Conservation (phyloP, 64 coral and sea anemone species). For the Trachythela sp. region DNA sequence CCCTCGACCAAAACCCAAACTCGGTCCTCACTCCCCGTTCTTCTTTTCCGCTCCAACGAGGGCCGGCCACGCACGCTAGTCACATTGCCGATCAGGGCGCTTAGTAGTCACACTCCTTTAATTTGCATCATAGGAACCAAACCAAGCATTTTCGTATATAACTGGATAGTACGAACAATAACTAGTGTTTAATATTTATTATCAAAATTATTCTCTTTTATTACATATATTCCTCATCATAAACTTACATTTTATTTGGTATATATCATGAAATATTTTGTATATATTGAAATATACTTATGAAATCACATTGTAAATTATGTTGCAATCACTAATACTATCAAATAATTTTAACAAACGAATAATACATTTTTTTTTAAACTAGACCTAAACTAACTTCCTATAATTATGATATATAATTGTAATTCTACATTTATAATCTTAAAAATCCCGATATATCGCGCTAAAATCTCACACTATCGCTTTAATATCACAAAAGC, state of each 20-base stretch:
- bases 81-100: too few species aligned
- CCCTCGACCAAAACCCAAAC: too few species aligned
- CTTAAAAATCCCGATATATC: background rate
- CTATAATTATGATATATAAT: background rate
- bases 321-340: background rate
- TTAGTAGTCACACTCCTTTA: too few species aligned
- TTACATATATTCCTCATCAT: slow-evolving; percentile 1
- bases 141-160: too few species aligned
- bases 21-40: too few species aligned
- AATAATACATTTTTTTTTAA: background rate
- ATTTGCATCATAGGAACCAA: too few species aligned
- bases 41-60: too few species aligned
- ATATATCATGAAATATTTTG: too few species aligned
- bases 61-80: too few species aligned
- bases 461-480: background rate
- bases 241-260: slow-evolving; percentile 2
- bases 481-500: background rate
- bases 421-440: background rate
- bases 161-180: too few species aligned
- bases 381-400: background rate
- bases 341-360: background rate
- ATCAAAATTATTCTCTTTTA: background rate
- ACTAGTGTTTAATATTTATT: slow-evolving; percentile 1
- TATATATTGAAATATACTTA: background rate
- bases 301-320: background rate